phyloP scores from a whole-genome alignment of 2,797 vertebrate species.

The Serranus cabrilla region DNA sequence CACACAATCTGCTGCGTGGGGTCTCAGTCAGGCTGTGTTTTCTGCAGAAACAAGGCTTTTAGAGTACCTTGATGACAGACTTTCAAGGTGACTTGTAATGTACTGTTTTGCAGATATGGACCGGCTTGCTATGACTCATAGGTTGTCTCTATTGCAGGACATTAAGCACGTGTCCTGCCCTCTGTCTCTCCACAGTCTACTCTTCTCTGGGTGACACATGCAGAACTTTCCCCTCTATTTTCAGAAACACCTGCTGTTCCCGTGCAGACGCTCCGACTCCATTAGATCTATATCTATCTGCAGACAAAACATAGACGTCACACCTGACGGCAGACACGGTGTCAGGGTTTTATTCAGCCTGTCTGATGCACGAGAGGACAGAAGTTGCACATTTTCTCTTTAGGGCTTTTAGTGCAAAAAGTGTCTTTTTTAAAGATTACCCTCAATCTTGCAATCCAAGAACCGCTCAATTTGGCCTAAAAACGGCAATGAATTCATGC shows the following conservation, averaged over 20 bases:
- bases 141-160: neutral
- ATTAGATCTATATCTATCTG: conserved; percentile 11
- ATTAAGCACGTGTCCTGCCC: conserved; percentile 30
- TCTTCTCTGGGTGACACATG: conserved; percentile 39
- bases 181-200: conserved; percentile 14
- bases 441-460: neutral
- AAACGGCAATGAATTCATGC: neutral
- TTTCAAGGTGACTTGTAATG: neutral
- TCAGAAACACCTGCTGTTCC: conserved; percentile 46
- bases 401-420: neutral
- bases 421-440: neutral
- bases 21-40: neutral
- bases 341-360: neutral
- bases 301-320: conserved; percentile 12
- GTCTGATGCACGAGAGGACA: neutral
- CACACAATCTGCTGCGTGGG: neutral
- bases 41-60: neutral
- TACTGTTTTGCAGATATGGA: neutral
- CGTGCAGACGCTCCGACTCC: neutral
- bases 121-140: conserved; percentile 2
- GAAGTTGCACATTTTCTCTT: neutral
- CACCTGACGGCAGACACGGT: conserved; percentile 2
- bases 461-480: neutral
- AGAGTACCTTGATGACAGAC: neutral
- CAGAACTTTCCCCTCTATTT: conserved; percentile 49